phyloP scores from a whole-genome alignment of 2,888 invertebrate species.

The Caradrina clavipalpis region DNA sequence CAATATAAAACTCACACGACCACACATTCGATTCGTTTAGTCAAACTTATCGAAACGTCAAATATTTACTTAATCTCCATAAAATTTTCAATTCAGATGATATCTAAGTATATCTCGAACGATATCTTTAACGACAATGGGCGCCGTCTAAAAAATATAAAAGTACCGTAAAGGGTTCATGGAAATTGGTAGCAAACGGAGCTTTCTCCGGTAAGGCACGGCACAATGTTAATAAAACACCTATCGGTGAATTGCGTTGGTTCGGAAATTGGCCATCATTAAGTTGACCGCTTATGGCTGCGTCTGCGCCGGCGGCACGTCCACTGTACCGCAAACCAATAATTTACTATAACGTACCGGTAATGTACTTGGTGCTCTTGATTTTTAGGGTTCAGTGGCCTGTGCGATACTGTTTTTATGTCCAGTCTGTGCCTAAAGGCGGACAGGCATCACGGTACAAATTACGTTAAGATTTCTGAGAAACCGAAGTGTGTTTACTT shows the following conservation, averaged over 20 bases:
- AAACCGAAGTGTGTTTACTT: constrained; percentile 7
- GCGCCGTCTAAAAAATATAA: constrained; percentile 46
- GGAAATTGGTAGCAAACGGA: constrained; percentile 45
- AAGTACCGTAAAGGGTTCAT: constrained; percentile 43
- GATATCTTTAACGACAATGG: constrained; percentile 47
- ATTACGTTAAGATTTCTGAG: constrained; percentile 23
- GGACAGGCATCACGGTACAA: constrained; percentile 6
- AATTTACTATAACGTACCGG: constrained; percentile 78
- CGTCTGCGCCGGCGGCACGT: constrained; percentile 67
- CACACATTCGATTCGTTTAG: constrained; percentile 11
- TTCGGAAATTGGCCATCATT: constrained; percentile 83
- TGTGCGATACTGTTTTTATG: constrained; percentile 61
- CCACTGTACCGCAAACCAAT: constrained; percentile 75
- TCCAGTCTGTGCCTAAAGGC: constrained; percentile 46
- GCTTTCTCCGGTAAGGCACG: constrained; percentile 60
- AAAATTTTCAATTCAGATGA: constrained; percentile 50
- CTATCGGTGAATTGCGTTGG: constrained; percentile 68
- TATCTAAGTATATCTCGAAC: constrained; percentile 23
- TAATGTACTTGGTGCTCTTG: constrained; percentile 76
- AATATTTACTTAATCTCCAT: constrained; percentile 44
- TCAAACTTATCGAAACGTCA: constrained; percentile 38
- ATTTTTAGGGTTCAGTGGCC: constrained; percentile 69
- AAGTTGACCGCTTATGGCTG: constrained; percentile 75
- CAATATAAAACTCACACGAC: constrained; percentile 30
- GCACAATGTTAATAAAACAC: constrained; percentile 67